Evolutionary conservation across 2,888 invertebrate species (phyloP), one percentile per base, ranked within the genome.

Genomic region (Hetaerina titia): DNA sequence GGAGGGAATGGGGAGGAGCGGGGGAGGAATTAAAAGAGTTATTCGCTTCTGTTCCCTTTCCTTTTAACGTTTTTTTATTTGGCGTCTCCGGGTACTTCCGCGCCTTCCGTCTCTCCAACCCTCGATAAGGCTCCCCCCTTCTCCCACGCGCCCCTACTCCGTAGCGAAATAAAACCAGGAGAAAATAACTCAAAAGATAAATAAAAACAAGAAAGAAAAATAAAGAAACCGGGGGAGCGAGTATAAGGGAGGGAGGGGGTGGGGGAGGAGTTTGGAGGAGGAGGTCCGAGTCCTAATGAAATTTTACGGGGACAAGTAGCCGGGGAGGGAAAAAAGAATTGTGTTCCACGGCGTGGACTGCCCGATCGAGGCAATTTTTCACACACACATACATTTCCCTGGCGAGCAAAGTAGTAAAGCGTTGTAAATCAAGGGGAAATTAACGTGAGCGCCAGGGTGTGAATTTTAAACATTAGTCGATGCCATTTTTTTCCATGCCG

Each of bases 281-380:
- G 74, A 74, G 92, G 92, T 69, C 92, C 69, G 15, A 1, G 69
- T 92, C 92, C 92, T 92, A 92, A 92, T 92, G 92, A 92, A 92
- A 92, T 92, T 92, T 92, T 64, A 92, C 92, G n/a, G 92, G 92
- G 92, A 92, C 92, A 92, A 92, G 74, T 92, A 92, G 92, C 92
- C 92, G 56, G 92, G 74, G 56, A 15, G 92, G 92, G 60, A 90
- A 90, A 92, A 92, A 90, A 92, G 69, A 92, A n/a, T 90, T 64
- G 90, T 90, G 92, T 56, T 81, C 92, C 69, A 45, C 56, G 92
- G 92, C 64, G 92, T 64, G 92, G 64, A 64, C 64, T 57, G 56
- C 92, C 81, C 92, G 69, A 92, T 92, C 69, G 69, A 69, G 92
- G 92, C 74, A 45, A 69, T 92, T 92, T 92, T 92, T 92, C 92